A percentile compares a stretch with the other conserved stretches of the same genome.
Conservation (phyloP, 2,888 invertebrate genomes). For the Chirona hameri region DNA sequence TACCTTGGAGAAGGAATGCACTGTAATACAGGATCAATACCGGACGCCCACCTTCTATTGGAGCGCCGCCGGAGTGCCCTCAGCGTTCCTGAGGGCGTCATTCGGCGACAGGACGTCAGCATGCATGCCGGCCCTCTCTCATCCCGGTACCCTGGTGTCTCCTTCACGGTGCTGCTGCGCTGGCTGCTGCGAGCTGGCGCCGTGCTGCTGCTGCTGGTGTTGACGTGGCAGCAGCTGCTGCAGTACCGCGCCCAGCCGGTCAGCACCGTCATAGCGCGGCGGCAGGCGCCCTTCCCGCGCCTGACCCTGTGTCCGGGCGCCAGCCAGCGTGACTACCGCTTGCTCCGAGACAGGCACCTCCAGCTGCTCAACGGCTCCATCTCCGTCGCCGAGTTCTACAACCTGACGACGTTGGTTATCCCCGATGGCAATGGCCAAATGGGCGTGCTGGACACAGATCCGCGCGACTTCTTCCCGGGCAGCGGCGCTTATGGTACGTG, state of each 20-base stretch:
- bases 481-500: not conserved
- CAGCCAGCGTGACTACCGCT: not conserved
- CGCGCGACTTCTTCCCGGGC: not conserved
- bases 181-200: conserved; percentile 35
- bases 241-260: not conserved
- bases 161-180: conserved; percentile 33
- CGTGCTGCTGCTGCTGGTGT: conserved; percentile 30
- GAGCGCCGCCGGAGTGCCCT: too few species aligned
- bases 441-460: not conserved
- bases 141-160: too few species aligned
- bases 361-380: not conserved
- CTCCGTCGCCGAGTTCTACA: not conserved
- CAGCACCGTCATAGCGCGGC: not conserved
- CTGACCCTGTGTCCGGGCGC: not conserved
- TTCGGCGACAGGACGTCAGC: too few species aligned
- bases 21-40: too few species aligned
- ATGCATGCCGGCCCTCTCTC: too few species aligned
- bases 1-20: too few species aligned
- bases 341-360: not conserved
- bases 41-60: too few species aligned
- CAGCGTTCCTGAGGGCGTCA: too few species aligned
- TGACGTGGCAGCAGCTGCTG: not conserved
- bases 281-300: not conserved
- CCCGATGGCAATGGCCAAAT: not conserved
- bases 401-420: not conserved